Conservation (phyloP, 92 coral and sea anemone species). For the Chrysogorgia sp. region DNA sequence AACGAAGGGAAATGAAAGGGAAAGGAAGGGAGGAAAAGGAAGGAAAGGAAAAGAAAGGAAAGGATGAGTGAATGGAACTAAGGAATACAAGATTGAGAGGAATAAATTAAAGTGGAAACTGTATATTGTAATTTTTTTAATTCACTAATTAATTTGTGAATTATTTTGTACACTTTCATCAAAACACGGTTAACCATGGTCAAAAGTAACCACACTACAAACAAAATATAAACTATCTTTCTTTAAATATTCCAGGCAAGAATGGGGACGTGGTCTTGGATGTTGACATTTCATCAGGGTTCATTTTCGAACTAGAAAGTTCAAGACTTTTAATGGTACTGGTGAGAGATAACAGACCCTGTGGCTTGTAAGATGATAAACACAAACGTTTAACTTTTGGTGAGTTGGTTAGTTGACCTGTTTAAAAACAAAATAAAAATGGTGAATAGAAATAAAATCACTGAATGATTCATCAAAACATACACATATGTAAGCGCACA, state of each 20-base stretch:
- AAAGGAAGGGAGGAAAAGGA: neutral
- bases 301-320: constrained; percentile 36
- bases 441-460: neutral
- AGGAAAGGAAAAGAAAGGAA: constrained; percentile 9
- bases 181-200: too few species aligned
- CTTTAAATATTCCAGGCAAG: constrained; percentile 59
- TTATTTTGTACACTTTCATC: neutral
- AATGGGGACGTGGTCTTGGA: constrained; percentile 24
- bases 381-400: constrained; percentile 25
- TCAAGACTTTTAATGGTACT: neutral
- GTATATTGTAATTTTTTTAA: neutral
- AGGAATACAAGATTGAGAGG: constrained; percentile 1
- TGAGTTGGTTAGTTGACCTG: constrained; percentile 4
- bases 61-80: constrained; percentile 2
- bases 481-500: too few species aligned
- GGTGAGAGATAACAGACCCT: constrained; percentile 9
- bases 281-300: neutral
- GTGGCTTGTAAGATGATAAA: constrained; percentile 39
- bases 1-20: constrained; percentile 11
- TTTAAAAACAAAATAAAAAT: too few species aligned
- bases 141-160: too few species aligned
- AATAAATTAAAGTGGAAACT: neutral
- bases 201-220: neutral
- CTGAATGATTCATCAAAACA: too few species aligned
- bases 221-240: constrained; percentile 9